Evolutionary conservation across 2,888 invertebrate genomes (phyloP).

Genomic region (Drosophila fulvimacula): DNA sequence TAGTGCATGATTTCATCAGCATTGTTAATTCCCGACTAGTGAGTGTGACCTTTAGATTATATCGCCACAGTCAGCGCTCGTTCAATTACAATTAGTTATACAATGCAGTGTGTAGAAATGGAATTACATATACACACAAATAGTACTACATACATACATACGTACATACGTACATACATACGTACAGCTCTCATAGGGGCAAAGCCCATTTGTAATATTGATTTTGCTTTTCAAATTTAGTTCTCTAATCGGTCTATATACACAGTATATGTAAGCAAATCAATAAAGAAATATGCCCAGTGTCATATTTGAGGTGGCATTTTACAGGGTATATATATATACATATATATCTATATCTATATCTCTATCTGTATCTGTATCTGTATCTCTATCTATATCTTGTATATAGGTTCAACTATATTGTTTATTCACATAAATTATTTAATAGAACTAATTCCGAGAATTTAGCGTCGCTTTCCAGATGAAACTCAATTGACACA

Average conservation of each 20-base stretch:
- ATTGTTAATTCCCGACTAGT: conserved; percentile 14
- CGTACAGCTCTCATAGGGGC: conserved; percentile 8
- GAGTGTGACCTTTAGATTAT: conserved; percentile 36
- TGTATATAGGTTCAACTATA: not conserved
- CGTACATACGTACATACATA: conserved; percentile 1
- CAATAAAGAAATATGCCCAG: not conserved
- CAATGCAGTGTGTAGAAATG: conserved; percentile 11
- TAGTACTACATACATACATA: not conserved
- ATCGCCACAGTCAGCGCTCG: conserved; percentile 19
- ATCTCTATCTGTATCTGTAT: not conserved
- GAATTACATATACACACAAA: conserved; percentile 1
- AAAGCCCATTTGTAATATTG: conserved; percentile 28
- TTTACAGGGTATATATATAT: not conserved
- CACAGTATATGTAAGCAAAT: not conserved
- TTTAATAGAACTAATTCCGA: conserved; percentile 4
- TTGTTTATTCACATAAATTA: not conserved
- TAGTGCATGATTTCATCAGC: conserved; percentile 14
- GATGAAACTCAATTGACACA: conserved; percentile 6
- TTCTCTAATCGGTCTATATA: not conserved
- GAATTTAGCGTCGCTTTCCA: not conserved
- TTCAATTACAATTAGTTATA: conserved; percentile 27
- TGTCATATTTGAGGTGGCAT: not conserved
- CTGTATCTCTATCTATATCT: not conserved
- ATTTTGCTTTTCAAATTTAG: conserved; percentile 35
- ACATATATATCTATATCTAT: not conserved